Conservation (phyloP, 2,797 vertebrate genomes). For the Thamnophis elegans region DNA sequence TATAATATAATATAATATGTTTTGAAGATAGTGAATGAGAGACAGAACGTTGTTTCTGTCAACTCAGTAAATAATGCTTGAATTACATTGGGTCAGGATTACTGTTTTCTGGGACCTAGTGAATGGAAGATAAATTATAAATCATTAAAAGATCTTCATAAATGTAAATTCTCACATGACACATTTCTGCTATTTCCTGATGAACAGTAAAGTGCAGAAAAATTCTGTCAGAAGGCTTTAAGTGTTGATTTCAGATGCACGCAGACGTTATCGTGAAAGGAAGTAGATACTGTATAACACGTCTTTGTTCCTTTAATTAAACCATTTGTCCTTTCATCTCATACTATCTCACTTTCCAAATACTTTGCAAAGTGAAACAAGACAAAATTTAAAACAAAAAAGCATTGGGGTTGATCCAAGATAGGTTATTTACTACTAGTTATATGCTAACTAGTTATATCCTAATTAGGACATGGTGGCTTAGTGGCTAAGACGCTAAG, state of each 20-base stretch:
- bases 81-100: neutral
- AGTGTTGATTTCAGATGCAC: neutral
- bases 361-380: neutral
- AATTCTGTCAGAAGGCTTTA: neutral
- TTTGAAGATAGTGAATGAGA: neutral
- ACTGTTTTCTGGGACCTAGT: neutral
- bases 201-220: neutral
- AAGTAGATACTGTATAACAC: no score
- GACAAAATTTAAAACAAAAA: neutral
- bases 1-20: no score
- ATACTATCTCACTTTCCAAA: neutral
- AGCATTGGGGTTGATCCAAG: neutral
- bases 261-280: neutral
- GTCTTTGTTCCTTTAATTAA: neutral
- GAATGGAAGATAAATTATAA: neutral
- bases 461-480: no score
- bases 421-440: neutral
- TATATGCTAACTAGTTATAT: no score
- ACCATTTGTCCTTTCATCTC: no score
- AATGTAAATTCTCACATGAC: neutral
- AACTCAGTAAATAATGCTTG: neutral
- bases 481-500: no score
- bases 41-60: neutral
- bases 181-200: neutral
- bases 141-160: neutral